These are phyloP conservation scores for Scelioninae gen. 1 DNA, from an alignment of 2,888 invertebrate genomes.

Conservation along the genomic window DNA sequence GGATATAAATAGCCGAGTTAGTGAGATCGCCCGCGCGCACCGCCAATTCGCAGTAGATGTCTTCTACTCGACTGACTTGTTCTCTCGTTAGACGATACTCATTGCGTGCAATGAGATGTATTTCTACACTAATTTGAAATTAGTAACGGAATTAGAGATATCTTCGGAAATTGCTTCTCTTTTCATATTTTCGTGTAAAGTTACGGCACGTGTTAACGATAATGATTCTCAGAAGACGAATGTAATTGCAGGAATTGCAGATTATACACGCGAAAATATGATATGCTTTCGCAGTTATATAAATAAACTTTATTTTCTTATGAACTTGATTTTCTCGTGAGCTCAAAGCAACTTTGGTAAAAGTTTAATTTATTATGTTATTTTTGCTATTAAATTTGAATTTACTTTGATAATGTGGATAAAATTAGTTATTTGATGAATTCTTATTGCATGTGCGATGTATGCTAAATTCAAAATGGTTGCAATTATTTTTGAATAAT, in stretches of 20 bases:
- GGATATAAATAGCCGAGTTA: conserved; percentile 59
- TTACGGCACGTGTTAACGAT: conserved; percentile 7
- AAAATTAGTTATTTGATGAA: background rate
- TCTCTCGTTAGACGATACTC: conserved; percentile 52
- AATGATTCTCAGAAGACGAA: background rate
- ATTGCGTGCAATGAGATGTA: conserved; percentile 56
- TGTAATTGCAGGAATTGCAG: background rate
- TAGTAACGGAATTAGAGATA: conserved; percentile 31
- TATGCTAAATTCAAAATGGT: no score
- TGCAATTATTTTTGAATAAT: background rate
- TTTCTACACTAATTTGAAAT: conserved; percentile 58
- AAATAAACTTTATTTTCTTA: no score
- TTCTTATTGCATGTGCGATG: background rate
- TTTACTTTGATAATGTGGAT: background rate
- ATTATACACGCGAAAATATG: background rate
- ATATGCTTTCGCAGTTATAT: no score
- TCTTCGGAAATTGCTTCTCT: conserved; percentile 5
- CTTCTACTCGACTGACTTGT: conserved; percentile 56
- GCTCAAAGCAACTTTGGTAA: no score
- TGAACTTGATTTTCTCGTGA: no score
- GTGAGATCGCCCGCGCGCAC: conserved; percentile 36
- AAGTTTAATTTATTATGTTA: no score
- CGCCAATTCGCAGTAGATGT: conserved; percentile 50
- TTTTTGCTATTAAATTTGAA: no score
- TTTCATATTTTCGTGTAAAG: conserved; percentile 8